Base-by-base conservation (phyloP, 2,888 invertebrate genomes). In the Pristionchus arcanus region DNA sequence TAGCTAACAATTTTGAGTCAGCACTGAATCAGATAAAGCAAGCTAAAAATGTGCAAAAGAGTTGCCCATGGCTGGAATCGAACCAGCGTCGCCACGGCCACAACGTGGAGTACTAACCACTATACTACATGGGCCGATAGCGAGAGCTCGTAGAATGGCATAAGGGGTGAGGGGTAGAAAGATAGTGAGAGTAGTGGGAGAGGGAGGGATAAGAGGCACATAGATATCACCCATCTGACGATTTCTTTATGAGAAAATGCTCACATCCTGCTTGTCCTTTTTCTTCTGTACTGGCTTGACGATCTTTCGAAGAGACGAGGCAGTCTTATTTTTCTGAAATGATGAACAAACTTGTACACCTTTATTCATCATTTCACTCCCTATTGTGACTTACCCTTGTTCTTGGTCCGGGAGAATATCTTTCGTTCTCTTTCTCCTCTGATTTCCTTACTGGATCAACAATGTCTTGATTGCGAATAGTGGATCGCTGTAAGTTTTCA, bases 51-150 rank as follows among this genome's bases (percentile, higher is more conserved):
- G 11, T 19, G 59, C 59, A 85, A 85, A 85, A 85, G 59, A 88
- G 87, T 88, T 88, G 87, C 87, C 87, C 87, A 88, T 88, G 87
- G 90, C 91, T 89, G 90, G 92, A 92, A 93, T 93, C 92, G 92
- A 92, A 92, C 92, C 91, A 87, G 89, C 91, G 92, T 92, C 92
- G 92, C 92, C 91, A 92, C 93, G 93, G 93, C 93, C 93, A 93
- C 93, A 93, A 93, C 93, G 93, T 92, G 91, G 92, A 93, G 93
- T 93, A 93, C 93, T 93, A 93, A 93, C 92, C 93, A 93, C 93
- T 93, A 92, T 92, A 92, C 92, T 92, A 92, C 87, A 88, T 88
- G 87, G 87, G 87, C 87, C 87, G 87, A 88, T 55, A 85, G 84
- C 84, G 55, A 85, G 37, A 59, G 59, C 59, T 59, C 34, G 31